Base-by-base conservation (phyloP, 2,113 vertebrate species). In the Empidonax traillii region DNA sequence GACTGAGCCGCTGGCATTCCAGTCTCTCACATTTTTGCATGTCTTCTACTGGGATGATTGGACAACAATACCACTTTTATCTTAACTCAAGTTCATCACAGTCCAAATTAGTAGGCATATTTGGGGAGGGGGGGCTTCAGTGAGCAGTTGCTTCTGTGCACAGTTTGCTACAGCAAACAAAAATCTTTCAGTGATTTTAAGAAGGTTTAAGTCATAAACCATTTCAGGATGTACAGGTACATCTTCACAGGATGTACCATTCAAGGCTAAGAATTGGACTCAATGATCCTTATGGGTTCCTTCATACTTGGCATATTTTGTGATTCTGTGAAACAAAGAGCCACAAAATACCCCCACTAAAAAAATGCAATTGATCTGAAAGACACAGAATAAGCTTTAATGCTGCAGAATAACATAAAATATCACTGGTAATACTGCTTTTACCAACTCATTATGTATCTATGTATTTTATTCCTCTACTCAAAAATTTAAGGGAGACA, bases 221-320 rank as follows among this genome's bases (percentile, higher is more conserved):
- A 59, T 62, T 61, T 61, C 24, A 27, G 24, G n/a, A n/a, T n/a
- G n/a, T n/a, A n/a, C n/a, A n/a, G n/a, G n/a, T n/a, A n/a, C n/a
- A n/a, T 61, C 35, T 61, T 61, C 35, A 61, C 7, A 37, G 24
- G 52, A 61, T 37, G 24, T 37, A 61, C 16, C 30, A 6, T 31
- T 20, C 10, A 55, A 8, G 13, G 8, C 12, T 43, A 55, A 21
- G 16, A 12, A 13, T 41, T 56, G 16, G 15, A 47, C 41, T 25
- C 1, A 0, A 33, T 55, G 8, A n/a, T 65, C 24, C 10, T 47
- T 30, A 10, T 3, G 2, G 23, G 3, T 47, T 10, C 24, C 14
- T 47, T 87, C 12, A 4, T 24, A 41, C 5, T 47, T 14, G 30
- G 3, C 2, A 10, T 21, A 49, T 43, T 72, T 43, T 43, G 25